These are phyloP conservation scores for Rhabdornis inornatus DNA, from an alignment of 2,113 vertebrate species.

Conservation along the genomic window DNA sequence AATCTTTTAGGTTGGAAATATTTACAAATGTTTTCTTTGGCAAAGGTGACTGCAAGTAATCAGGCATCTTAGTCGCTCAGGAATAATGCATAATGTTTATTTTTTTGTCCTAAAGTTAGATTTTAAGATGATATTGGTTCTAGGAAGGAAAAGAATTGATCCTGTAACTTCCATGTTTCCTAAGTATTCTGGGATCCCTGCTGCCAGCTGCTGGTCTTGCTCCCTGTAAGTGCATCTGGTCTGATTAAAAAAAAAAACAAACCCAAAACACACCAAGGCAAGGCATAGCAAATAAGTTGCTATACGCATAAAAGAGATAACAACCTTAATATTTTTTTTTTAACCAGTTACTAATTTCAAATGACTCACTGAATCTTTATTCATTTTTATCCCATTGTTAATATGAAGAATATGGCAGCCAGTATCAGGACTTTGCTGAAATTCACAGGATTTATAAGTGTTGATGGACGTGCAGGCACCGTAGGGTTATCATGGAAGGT, in stretches of 20 bases:
- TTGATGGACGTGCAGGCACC: not conserved
- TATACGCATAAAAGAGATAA: not conserved
- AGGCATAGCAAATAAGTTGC: rapidly evolving
- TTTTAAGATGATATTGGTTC: not conserved
- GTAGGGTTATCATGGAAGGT: not conserved
- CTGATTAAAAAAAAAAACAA: not conserved
- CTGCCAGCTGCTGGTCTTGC: not conserved
- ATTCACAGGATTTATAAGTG: not conserved
- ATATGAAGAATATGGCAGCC: not conserved
- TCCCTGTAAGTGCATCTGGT: not conserved
- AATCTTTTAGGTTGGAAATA: not conserved
- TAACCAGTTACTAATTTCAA: not conserved
- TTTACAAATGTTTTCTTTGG: not conserved
- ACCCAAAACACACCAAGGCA: not conserved
- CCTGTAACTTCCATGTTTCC: not conserved
- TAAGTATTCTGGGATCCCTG: not conserved
- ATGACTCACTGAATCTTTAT: not conserved
- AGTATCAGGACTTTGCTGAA: not conserved
- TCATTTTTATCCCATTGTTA: not conserved
- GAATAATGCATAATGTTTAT: not conserved
- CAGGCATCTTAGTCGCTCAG: not conserved
- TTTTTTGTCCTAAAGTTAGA: not conserved
- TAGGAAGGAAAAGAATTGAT: not conserved
- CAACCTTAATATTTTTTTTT: not conserved
- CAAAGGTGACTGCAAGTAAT: not conserved